Percentiles rank a stretch among this genome's conserved stretches.
These are phyloP conservation scores for Thalassaphorura encarpata DNA, from an alignment of 1,140 invertebrate genomes.

Conservation along the genomic window DNA sequence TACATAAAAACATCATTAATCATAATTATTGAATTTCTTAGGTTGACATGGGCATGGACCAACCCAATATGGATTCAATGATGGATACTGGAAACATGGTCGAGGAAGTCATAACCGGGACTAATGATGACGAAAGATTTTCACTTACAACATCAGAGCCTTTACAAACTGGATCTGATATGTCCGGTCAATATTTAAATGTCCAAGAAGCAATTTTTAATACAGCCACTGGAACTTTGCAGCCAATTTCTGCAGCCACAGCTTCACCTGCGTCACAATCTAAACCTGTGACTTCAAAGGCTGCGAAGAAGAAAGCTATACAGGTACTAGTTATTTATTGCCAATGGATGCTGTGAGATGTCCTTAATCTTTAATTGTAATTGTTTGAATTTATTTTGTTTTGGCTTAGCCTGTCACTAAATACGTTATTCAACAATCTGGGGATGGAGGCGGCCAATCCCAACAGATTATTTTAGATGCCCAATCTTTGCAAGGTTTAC, in stretches of 20 bases:
- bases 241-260: constrained; percentile 23
- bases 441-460: constrained; percentile 8
- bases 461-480: constrained; percentile 29
- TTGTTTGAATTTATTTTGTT: too few species aligned
- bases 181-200: constrained; percentile 24
- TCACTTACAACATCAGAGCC: neutral
- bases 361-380: too few species aligned
- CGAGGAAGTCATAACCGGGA: constrained; percentile 24
- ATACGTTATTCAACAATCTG: constrained; percentile 24
- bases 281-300: constrained; percentile 4
- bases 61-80: constrained; percentile 22
- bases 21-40: too few species aligned
- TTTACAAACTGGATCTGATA: neutral
- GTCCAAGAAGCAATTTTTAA: constrained; percentile 31
- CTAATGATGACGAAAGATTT: constrained; percentile 18
- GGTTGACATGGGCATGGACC: constrained; percentile 13
- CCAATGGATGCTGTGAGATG: neutral
- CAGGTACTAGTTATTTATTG: constrained; percentile 1
- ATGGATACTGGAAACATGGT: constrained; percentile 28
- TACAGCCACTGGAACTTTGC: constrained; percentile 29
- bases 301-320: neutral
- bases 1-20: too few species aligned
- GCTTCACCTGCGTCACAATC: constrained; percentile 1
- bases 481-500: constrained; percentile 20
- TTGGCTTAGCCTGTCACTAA: too few species aligned